phyloP scores from a whole-genome alignment of 2,113 vertebrate species.

The Pachyramphus minor region DNA sequence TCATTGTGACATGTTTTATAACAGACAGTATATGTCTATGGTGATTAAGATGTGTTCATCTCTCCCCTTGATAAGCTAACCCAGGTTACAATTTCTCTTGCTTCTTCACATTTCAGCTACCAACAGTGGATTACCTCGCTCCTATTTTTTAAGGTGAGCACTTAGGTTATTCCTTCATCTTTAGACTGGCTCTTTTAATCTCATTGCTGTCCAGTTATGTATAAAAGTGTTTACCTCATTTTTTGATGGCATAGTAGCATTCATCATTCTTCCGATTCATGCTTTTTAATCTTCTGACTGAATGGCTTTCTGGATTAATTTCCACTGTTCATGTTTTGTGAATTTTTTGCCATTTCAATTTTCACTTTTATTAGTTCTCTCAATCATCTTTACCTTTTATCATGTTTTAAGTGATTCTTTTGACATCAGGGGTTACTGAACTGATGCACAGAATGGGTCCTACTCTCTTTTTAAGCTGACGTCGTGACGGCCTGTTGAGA shows the following conservation, averaged over 20 bases:
- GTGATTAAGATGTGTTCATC: neutral
- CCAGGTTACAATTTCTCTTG: neutral
- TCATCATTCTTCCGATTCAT: neutral
- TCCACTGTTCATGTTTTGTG: neutral
- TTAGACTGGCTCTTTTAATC: neutral
- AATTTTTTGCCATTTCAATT: neutral
- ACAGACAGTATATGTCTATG: neutral
- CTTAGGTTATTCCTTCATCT: neutral
- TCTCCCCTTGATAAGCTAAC: neutral
- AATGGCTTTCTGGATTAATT: neutral
- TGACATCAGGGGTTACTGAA: neutral
- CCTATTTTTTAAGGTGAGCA: neutral
- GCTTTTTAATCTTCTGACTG: neutral
- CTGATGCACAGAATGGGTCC: neutral
- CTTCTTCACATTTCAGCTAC: neutral
- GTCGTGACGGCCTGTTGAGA: neutral
- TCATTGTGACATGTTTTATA: neutral
- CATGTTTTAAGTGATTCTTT: neutral
- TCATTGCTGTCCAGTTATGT: neutral
- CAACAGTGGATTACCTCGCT: neutral
- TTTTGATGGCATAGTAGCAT: neutral
- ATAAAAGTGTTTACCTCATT: neutral
- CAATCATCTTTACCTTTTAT: neutral
- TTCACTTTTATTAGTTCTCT: neutral
- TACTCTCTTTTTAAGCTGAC: neutral